Conservation (phyloP, 2,888 invertebrate species). For the Dermolepida albohirtum region DNA sequence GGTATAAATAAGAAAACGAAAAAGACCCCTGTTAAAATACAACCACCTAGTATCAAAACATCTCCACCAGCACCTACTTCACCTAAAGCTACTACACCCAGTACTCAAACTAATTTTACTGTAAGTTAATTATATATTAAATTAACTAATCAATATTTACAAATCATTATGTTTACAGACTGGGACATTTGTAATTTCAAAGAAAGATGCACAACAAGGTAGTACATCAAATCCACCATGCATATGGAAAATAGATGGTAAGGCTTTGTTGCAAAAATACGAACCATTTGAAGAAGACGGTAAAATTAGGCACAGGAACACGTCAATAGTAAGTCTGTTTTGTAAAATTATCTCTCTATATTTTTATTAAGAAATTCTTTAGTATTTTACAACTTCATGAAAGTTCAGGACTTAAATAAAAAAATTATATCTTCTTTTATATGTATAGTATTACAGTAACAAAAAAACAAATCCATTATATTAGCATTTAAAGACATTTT, state of each 20-base stretch:
- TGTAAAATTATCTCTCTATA: neutral
- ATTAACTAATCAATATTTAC: neutral
- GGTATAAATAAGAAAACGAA: constrained; percentile 51
- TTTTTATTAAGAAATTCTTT: neutral
- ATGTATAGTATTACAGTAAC: too few relatives aligned
- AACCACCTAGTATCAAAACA: constrained; percentile 24
- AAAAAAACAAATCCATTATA: too few relatives aligned
- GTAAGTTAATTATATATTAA: constrained; percentile 22
- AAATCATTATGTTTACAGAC: constrained; percentile 54
- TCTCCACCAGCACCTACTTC: constrained; percentile 1
- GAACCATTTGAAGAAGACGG: constrained; percentile 63
- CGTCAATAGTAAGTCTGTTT: constrained; percentile 61
- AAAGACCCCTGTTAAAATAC: constrained; percentile 16
- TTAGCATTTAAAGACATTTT: too few relatives aligned
- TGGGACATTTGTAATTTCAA: constrained; percentile 62
- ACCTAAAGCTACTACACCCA: constrained; percentile 1
- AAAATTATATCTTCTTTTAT: too few relatives aligned
- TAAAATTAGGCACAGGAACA: constrained; percentile 61
- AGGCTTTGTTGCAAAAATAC: constrained; percentile 66
- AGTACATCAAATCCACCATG: constrained; percentile 61
- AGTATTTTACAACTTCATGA: too few relatives aligned
- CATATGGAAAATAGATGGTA: constrained; percentile 65
- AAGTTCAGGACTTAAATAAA: too few relatives aligned
- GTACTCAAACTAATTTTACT: constrained; percentile 22
- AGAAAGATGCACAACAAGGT: constrained; percentile 61